Percentiles rank a stretch among this genome's conserved stretches.
phyloP scores from a whole-genome alignment of 2,113 vertebrate genomes.

The Daubentonia madagascariensis region DNA sequence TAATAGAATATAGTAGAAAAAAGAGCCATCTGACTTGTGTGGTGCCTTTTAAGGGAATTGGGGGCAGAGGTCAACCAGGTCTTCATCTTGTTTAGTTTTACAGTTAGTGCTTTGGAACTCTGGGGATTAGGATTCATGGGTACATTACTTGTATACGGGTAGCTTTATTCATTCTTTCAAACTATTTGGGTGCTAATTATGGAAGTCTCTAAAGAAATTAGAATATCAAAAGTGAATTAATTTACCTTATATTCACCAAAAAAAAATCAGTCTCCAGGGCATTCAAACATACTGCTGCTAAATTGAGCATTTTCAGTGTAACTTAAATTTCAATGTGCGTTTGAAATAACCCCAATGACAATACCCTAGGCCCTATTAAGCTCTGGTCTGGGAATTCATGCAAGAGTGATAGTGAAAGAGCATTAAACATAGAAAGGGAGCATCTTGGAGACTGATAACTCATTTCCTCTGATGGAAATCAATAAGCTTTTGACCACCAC shows the following conservation, averaged over 20 bases:
- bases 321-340: slow-evolving; percentile 27
- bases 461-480: slow-evolving; percentile 68
- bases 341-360: slow-evolving; percentile 45
- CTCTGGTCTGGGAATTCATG: slow-evolving; percentile 30
- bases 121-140: background rate
- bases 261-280: slow-evolving; percentile 38
- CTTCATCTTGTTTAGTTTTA: background rate
- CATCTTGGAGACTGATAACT: slow-evolving; percentile 46
- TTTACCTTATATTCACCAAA: slow-evolving; percentile 32
- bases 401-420: background rate
- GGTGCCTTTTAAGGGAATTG: background rate
- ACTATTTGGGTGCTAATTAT: background rate
- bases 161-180: slow-evolving; percentile 20
- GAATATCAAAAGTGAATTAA: slow-evolving; percentile 53
- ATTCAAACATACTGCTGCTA: slow-evolving; percentile 25
- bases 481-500: slow-evolving; percentile 59
- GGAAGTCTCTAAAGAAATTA: slow-evolving; percentile 51
- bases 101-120: background rate
- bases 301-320: background rate
- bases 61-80: background rate
- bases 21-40: background rate
- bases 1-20: too few species aligned
- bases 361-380: slow-evolving; percentile 4
- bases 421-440: slow-evolving; percentile 40
- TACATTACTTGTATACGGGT: background rate